phyloP scores from a whole-genome alignment of 2,888 invertebrate genomes.

The Trichogramma dendrolimi region DNA sequence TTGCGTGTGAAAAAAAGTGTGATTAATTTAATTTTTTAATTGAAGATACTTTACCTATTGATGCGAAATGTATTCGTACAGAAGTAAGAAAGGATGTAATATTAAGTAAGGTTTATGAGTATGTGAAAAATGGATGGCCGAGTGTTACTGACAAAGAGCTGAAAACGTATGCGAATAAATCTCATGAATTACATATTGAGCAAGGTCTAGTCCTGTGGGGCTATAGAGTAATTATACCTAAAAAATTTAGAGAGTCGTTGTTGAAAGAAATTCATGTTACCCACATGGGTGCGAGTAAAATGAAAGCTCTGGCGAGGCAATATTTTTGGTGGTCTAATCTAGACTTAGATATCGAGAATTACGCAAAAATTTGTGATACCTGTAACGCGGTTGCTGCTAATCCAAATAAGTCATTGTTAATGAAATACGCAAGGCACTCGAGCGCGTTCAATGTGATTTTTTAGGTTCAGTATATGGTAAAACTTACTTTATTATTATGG shows the following conservation, averaged over 20 bases:
- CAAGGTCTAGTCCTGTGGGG: conserved; percentile 32
- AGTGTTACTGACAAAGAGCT: not conserved
- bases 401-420: conserved; percentile 21
- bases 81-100: conserved; percentile 10
- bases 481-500: conserved; percentile 29
- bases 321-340: conserved; percentile 34
- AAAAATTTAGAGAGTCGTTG: conserved; percentile 21
- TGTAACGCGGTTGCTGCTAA: conserved; percentile 21
- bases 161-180: conserved; percentile 10
- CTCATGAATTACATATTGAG: conserved; percentile 19
- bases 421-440: conserved; percentile 21
- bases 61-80: conserved; percentile 12
- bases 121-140: conserved; percentile 11
- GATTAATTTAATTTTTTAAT: conserved; percentile 27
- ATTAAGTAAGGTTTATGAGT: conserved; percentile 15
- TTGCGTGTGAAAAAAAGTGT: not conserved
- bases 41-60: conserved; percentile 17
- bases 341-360: conserved; percentile 25
- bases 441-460: conserved; percentile 29
- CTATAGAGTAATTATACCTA: conserved; percentile 34
- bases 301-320: conserved; percentile 32
- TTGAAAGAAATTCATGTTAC: conserved; percentile 33
- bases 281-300: conserved; percentile 33
- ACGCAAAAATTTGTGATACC: conserved; percentile 19
- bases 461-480: conserved; percentile 23